phyloP scores from a whole-genome alignment of 2,797 vertebrate species.

The Odontamblyopus rebecca region DNA sequence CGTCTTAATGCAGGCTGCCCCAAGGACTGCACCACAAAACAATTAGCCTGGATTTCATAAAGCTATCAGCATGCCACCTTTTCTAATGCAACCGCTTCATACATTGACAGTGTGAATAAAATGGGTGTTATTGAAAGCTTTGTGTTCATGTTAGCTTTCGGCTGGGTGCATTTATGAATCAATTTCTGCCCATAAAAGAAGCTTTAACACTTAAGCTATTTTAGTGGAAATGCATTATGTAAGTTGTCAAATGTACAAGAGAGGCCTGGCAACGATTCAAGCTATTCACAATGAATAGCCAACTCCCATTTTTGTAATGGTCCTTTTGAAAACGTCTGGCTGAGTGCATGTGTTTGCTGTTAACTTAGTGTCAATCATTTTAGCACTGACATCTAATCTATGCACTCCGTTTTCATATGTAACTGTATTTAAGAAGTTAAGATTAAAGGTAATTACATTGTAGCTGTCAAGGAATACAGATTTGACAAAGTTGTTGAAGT shows the following conservation, averaged over 20 bases:
- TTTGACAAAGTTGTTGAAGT: slow-evolving; percentile 25
- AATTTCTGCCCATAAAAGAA: slow-evolving; percentile 82
- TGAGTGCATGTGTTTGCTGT: slow-evolving; percentile 74
- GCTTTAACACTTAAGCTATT: slow-evolving; percentile 82
- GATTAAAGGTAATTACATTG: slow-evolving; percentile 40
- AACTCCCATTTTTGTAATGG: slow-evolving; percentile 74
- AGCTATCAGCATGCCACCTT: slow-evolving; percentile 77
- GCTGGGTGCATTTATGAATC: slow-evolving; percentile 82
- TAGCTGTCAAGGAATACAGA: slow-evolving; percentile 30
- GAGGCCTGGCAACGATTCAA: slow-evolving; percentile 72
- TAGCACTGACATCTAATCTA: slow-evolving; percentile 56
- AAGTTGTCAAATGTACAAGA: slow-evolving; percentile 76
- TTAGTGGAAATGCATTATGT: slow-evolving; percentile 84
- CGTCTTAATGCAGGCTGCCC: slow-evolving; percentile 71
- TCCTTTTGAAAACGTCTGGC: slow-evolving; percentile 70
- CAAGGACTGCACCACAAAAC: slow-evolving; percentile 75
- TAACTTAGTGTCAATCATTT: slow-evolving; percentile 70
- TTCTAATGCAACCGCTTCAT: slow-evolving; percentile 72
- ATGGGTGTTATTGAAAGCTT: slow-evolving; percentile 81
- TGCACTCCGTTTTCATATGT: slow-evolving; percentile 47
- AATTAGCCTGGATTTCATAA: slow-evolving; percentile 77
- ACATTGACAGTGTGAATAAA: slow-evolving; percentile 78
- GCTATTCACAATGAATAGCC: slow-evolving; percentile 75
- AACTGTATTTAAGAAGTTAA: slow-evolving; percentile 37
- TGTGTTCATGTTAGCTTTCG: slow-evolving; percentile 75